A percentile compares a stretch with the other conserved stretches of the same genome.
Conservation (phyloP, 2,113 vertebrate genomes). For the Heliornis fulica region DNA sequence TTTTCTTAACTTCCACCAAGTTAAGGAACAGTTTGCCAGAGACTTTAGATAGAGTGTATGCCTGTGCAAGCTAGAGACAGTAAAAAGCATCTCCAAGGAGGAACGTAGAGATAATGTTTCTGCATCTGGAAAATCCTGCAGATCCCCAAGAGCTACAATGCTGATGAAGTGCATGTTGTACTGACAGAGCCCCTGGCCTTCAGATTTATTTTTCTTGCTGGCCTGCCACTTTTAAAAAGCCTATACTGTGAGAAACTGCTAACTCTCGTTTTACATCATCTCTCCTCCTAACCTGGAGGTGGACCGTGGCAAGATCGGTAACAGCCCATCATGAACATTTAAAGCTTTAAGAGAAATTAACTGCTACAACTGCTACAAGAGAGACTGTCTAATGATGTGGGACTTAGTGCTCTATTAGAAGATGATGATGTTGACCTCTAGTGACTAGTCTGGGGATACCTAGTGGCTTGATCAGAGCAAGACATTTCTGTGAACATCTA, state of each 20-base stretch:
- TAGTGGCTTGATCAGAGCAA: not conserved
- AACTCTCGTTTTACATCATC: not conserved
- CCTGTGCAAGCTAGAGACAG: not conserved
- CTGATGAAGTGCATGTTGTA: fast-evolving
- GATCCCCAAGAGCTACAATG: not conserved
- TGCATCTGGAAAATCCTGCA: not conserved
- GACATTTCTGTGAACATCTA: not conserved
- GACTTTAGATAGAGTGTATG: not conserved
- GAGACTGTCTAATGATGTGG: not conserved
- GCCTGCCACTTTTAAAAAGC: not conserved
- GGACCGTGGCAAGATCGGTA: not conserved
- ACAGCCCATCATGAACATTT: not conserved
- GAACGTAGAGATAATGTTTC: not conserved
- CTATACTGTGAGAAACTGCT: not conserved
- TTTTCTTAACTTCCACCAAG: not conserved
- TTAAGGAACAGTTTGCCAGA: not conserved
- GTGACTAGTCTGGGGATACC: conserved; percentile 20
- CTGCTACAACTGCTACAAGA: not conserved
- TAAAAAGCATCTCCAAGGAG: not conserved
- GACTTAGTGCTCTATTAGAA: not conserved
- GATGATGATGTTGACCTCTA: conserved; percentile 48
- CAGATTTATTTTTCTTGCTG: not conserved
- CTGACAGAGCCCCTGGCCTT: not conserved
- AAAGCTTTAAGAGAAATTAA: not conserved
- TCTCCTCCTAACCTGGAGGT: not conserved